A percentile compares a stretch with the other conserved stretches of the same genome.
phyloP scores from a whole-genome alignment of 2,797 vertebrate genomes.

The Enteromius thamalakanensis region DNA sequence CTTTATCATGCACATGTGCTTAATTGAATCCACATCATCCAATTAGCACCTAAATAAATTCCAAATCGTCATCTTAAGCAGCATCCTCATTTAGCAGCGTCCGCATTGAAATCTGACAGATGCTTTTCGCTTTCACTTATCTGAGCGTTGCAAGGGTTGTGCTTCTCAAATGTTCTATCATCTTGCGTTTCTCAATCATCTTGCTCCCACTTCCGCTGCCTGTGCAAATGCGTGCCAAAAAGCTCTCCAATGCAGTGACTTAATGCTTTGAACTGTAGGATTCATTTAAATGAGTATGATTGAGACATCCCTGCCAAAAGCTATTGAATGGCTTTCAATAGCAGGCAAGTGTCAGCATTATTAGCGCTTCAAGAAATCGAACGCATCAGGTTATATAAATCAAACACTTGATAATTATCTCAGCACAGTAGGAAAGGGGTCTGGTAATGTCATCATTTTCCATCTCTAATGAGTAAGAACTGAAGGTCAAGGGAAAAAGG shows the following conservation, averaged over 20 bases:
- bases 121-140: constrained; percentile 35
- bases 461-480: constrained; percentile 21
- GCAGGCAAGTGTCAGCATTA: constrained; percentile 39
- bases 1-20: constrained; percentile 6
- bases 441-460: constrained; percentile 28
- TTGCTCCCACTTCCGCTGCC: constrained; percentile 22
- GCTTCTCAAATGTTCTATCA: constrained; percentile 32
- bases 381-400: constrained; percentile 32
- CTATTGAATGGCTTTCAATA: constrained; percentile 45
- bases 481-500: constrained; percentile 33
- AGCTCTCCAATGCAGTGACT: constrained; percentile 23
- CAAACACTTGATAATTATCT: constrained; percentile 48
- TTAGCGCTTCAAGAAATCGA: constrained; percentile 36
- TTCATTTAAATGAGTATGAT: constrained; percentile 40
- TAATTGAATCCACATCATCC: constrained; percentile 6
- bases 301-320: constrained; percentile 43
- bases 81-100: constrained; percentile 26
- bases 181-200: constrained; percentile 10
- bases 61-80: neutral
- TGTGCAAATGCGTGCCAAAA: constrained; percentile 45
- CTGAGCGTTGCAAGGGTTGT: constrained; percentile 25
- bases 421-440: constrained; percentile 10
- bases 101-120: constrained; percentile 35
- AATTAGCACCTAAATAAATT: constrained; percentile 7
- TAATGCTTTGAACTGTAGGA: constrained; percentile 39